Conservation (phyloP, 1,140 invertebrate species). For the Araneus ventricosus region DNA sequence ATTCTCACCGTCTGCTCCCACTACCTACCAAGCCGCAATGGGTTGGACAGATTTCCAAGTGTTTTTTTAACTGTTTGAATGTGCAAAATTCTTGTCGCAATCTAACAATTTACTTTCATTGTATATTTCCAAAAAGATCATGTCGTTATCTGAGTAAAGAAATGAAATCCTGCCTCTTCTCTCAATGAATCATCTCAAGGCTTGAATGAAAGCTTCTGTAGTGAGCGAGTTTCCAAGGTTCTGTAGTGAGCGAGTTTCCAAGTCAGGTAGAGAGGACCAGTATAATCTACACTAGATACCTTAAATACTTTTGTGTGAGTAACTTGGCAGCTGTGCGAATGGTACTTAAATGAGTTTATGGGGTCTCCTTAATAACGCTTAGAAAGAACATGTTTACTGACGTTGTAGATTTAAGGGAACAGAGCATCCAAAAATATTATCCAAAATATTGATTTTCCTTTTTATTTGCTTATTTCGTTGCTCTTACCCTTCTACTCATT, state of each 20-base stretch:
- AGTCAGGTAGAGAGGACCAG: background rate
- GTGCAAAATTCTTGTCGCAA: slow-evolving; percentile 18
- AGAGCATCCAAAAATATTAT: too few species aligned
- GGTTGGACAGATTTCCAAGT: slow-evolving; percentile 47
- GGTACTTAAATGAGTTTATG: background rate
- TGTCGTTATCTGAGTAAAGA: slow-evolving; percentile 79
- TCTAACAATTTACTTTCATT: slow-evolving; percentile 27
- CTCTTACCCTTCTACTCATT: too few species aligned
- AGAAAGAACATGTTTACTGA: too few species aligned
- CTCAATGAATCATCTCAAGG: slow-evolving; percentile 78
- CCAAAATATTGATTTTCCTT: too few species aligned
- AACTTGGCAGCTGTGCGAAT: background rate
- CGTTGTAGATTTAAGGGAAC: too few species aligned
- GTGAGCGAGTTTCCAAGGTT: too few species aligned
- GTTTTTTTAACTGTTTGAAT: slow-evolving; percentile 23
- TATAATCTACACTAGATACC: background rate
- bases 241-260: slow-evolving; percentile 78
- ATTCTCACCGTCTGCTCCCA: slow-evolving; percentile 15
- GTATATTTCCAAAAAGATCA: slow-evolving; percentile 77
- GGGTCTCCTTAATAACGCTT: background rate
- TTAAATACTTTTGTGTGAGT: background rate
- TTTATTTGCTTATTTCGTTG: too few species aligned
- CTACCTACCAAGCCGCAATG: slow-evolving; percentile 20
- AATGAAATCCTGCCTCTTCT: slow-evolving; percentile 77
- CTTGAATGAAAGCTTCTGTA: slow-evolving; percentile 78